Evolutionary conservation across 2,113 vertebrate genomes (phyloP), one percentile per base, ranked within the genome.

Genomic region (Zeus faber): DNA sequence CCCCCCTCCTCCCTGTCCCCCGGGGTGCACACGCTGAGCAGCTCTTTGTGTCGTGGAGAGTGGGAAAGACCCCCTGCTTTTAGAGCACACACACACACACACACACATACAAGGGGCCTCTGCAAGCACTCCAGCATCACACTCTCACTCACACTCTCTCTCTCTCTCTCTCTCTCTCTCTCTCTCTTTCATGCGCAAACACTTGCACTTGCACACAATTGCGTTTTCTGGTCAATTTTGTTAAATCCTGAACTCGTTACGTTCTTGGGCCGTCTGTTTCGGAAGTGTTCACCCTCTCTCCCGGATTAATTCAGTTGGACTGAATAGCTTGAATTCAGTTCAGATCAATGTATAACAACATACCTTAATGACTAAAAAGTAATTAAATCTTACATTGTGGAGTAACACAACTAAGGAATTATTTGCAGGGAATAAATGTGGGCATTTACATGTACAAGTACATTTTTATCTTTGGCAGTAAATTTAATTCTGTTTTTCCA

Each of bases 31-130:
- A 58, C 65, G 69, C 76, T 79, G 73, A 72, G 81, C 58, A 67
- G 72, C 62, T 55, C 80, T 87, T 88, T 88, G 84, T 90, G 64
- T 83, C 31, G 31, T n/a, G n/a, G 61, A 54, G 65, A 82, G 50
- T 62, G 69, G 76, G 81, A 65, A 74, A 82, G 77, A 70, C 70
- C 75, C 67, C 70, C 72, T 69, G 65, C 62, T 61, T 60, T 65
- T 58, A 65, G 63, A 79, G 77, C 61, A 77, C 71, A 76, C 67
- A 73, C 62, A 70, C n/a, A n/a, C n/a, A n/a, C n/a, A n/a, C n/a
- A n/a, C n/a, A n/a, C n/a, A n/a, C n/a, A n/a, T n/a, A n/a, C n/a
- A n/a, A n/a, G n/a, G n/a, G n/a, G n/a, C n/a, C n/a, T n/a, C n/a
- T 18, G 20, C 49, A 57, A 50, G 8, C 46, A 25, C 48, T 60